Evolutionary conservation across 2,113 vertebrate genomes (phyloP), one percentile per base, ranked within the genome.

Genomic region (Heterochromis multidens): DNA sequence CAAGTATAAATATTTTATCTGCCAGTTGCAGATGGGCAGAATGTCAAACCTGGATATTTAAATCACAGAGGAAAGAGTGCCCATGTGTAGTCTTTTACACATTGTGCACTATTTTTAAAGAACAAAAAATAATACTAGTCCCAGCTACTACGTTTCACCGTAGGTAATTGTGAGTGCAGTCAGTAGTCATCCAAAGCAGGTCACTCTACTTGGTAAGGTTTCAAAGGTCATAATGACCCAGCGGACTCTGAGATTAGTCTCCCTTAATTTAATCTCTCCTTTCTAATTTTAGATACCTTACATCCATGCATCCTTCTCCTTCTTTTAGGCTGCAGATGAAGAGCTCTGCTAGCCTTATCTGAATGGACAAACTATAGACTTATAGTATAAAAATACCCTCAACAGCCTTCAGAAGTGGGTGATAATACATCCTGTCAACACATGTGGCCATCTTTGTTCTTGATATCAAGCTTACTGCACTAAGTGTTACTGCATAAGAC

Each of bases 1-100:
- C 81, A 54, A 86, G 61, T 40, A 85, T 94, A 79, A 92, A 94
- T 94, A 91, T 93, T 93, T 93, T 61, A 95, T 91, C 37, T 79
- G 78, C 83, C 63, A 77, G 88, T 93, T 89, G 87, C 74, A 80
- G 89, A 86, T 90, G 80, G 78, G 54, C 57, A 78, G 7, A 37
- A 77, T 83, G 80, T 74, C 29, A 82, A 87, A 79, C 84, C 49
- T 81, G 33, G 54, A 72, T 83, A 65, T 85, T 82, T 83, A 14
- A 29, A 60, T 85, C 19, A 23, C 23, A 33, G 21, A 29, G 29
- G 17, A 46, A 59, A 31, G 37, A n/a, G 21, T 31, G 27, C 21
- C 27, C n/a, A n/a, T 7, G 27, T 77, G 33, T 49, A 37, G 1
- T 58, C 82, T 52, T 43, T 67, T 59, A 54, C 57, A 23, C 21